Percentiles rank a stretch among this genome's conserved stretches.
Evolutionary conservation across 2,113 vertebrate genomes (phyloP).

Genomic region (Parotia lawesii): DNA sequence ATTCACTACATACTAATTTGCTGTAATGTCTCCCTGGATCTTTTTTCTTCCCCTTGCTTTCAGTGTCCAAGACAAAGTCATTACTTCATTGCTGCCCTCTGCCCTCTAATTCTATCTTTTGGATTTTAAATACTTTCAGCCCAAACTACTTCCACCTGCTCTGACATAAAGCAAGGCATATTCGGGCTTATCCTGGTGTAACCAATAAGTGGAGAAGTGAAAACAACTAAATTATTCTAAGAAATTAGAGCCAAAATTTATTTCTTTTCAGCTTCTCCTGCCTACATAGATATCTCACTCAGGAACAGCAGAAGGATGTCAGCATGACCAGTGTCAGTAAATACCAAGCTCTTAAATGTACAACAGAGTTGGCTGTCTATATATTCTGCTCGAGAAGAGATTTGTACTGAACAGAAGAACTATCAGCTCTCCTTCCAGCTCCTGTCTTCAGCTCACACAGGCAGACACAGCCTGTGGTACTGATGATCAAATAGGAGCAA

Average conservation of each 20-base stretch:
- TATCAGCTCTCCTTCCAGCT: neutral
- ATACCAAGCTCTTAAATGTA: neutral
- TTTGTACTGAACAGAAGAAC: neutral
- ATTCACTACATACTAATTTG: constrained; percentile 23
- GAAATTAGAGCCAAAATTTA: neutral
- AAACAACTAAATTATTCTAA: neutral
- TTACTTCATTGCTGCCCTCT: constrained; percentile 25
- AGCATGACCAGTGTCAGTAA: neutral
- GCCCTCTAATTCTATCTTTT: neutral
- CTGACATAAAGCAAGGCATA: neutral
- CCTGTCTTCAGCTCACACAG: neutral
- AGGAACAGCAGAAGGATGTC: neutral
- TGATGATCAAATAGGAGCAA: neutral
- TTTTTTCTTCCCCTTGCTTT: neutral
- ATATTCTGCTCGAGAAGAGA: neutral
- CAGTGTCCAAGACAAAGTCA: constrained; percentile 15
- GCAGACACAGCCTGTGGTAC: neutral
- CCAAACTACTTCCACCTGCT: neutral
- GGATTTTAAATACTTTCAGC: constrained; percentile 14
- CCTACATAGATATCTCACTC: neutral
- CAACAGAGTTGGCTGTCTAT: neutral
- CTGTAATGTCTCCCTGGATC: constrained; percentile 11
- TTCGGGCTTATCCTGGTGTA: neutral
- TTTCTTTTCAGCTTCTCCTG: neutral
- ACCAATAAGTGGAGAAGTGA: neutral